Conservation (phyloP, 2,113 vertebrate genomes). For the Archocentrus centrarchus region DNA sequence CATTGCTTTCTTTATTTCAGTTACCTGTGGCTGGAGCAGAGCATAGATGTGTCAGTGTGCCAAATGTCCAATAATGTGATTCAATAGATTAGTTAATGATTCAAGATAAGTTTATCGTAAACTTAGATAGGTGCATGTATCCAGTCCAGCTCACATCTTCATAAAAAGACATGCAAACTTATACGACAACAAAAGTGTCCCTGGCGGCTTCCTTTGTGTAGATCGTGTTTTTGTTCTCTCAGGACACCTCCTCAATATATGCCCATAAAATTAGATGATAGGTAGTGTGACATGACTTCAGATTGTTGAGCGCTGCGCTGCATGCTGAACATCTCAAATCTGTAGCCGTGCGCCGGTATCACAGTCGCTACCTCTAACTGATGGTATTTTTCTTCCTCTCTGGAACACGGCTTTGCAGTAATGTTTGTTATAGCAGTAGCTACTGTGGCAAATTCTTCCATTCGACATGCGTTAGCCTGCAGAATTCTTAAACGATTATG, state of each 20-base stretch:
- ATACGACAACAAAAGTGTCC: background rate
- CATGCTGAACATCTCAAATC: background rate
- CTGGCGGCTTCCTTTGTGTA: background rate
- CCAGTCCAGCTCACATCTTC: background rate
- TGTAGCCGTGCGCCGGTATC: background rate
- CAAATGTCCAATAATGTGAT: slow-evolving; percentile 29
- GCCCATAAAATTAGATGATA: slow-evolving; percentile 8
- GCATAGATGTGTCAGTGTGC: slow-evolving; percentile 44
- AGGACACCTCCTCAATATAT: slow-evolving; percentile 21
- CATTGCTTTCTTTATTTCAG: slow-evolving; percentile 4
- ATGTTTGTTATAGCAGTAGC: background rate
- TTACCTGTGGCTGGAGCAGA: slow-evolving; percentile 10
- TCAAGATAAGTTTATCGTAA: background rate
- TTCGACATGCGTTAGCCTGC: slow-evolving; percentile 1
- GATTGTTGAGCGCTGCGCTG: background rate
- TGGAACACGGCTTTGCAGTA: background rate
- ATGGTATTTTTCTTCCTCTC: background rate
- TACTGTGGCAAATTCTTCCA: slow-evolving; percentile 5
- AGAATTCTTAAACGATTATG: background rate
- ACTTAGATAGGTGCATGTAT: background rate
- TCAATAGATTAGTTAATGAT: slow-evolving; percentile 5
- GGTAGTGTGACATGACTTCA: background rate
- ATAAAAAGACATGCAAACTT: background rate
- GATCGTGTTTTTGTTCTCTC: slow-evolving; percentile 16
- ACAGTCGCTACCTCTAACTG: background rate